These are phyloP conservation scores for Gymnocypris eckloni DNA, from an alignment of 2,797 vertebrate genomes.

Conservation along the genomic window DNA sequence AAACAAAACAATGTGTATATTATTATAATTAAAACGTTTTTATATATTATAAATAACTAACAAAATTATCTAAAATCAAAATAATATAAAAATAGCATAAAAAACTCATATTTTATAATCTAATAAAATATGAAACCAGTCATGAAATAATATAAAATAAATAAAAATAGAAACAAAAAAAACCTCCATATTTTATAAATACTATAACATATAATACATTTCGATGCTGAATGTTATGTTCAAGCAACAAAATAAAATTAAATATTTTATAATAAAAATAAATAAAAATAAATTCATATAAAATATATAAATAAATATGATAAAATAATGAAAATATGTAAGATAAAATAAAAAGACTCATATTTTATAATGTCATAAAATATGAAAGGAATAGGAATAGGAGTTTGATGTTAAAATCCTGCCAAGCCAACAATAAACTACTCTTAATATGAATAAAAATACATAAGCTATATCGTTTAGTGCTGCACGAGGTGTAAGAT, in stretches of 20 bases:
- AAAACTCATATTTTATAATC: background rate
- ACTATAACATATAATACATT: background rate
- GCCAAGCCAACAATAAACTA: conserved; percentile 8
- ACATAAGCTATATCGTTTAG: background rate
- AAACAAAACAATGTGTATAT: too few species aligned
- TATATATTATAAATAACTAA: too few species aligned
- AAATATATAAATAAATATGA: background rate
- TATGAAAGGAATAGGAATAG: background rate
- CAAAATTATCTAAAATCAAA: too few species aligned
- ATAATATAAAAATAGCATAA: background rate
- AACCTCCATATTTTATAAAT: too few species aligned
- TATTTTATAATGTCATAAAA: background rate
- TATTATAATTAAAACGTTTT: too few species aligned
- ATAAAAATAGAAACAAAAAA: too few species aligned
- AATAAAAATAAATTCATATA: background rate
- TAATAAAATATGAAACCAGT: background rate
- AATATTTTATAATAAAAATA: background rate
- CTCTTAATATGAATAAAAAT: background rate
- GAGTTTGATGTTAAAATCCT: background rate
- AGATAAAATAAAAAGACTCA: background rate
- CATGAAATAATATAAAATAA: too few species aligned
- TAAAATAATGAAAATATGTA: background rate
- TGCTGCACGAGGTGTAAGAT: background rate
- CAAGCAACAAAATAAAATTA: background rate
- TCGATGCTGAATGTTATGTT: background rate